A percentile compares a stretch with the other conserved stretches of the same genome.
These are phyloP conservation scores for Melanotaenia pygmaea DNA, from an alignment of 2,797 vertebrate species.

Conservation along the genomic window DNA sequence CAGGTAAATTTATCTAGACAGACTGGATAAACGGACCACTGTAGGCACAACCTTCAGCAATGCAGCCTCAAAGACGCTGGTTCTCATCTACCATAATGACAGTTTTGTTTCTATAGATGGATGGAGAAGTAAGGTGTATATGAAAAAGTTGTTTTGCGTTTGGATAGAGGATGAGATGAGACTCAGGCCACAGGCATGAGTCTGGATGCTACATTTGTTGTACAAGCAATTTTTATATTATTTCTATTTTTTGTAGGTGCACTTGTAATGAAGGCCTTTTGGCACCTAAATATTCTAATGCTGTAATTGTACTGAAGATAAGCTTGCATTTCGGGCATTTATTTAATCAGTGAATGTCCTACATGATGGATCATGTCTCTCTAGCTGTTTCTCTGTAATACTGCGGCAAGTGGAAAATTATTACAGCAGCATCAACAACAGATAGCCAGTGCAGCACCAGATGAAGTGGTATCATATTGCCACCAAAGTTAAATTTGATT, in stretches of 20 bases:
- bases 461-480: not conserved
- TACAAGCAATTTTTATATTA: not conserved
- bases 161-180: conserved; percentile 16
- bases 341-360: not conserved
- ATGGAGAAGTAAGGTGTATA: conserved; percentile 21
- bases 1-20: conserved; percentile 70
- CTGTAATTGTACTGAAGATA: not conserved
- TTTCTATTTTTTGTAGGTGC: not conserved
- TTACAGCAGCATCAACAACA: not conserved
- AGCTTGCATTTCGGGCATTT: not conserved
- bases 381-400: not conserved
- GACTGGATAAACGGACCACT: conserved; percentile 76
- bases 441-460: not conserved
- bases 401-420: not conserved
- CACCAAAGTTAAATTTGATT: not conserved
- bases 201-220: conserved; percentile 1
- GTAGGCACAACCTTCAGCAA: conserved; percentile 47
- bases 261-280: not conserved
- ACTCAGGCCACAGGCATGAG: conserved; percentile 13
- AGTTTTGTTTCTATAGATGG: conserved; percentile 52
- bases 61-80: conserved; percentile 34
- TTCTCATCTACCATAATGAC: conserved; percentile 41
- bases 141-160: conserved; percentile 34
- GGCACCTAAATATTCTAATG: conserved; percentile 8
- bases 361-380: not conserved